Evolutionary conservation across 2,888 invertebrate genomes (phyloP), one percentile per base, ranked within the genome.

Genomic region (Biston stratarius): DNA sequence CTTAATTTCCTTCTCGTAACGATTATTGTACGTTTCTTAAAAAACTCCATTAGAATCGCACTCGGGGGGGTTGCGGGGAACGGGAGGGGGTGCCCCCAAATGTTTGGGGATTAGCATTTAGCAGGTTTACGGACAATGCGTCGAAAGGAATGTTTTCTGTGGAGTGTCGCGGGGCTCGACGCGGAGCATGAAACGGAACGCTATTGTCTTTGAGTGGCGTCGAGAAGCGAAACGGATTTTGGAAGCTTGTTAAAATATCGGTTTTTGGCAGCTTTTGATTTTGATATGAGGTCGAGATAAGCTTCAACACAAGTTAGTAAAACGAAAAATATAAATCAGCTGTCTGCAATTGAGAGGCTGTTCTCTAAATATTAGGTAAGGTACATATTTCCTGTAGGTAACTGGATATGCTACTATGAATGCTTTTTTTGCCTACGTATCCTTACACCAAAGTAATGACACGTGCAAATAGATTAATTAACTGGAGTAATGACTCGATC

Each of bases 1-100:
- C 91, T 91, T 90, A 89, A 92, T 92, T 91, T 90, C 85, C 88
- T 87, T 83, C 84, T 83, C 82, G 77, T 82, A 77, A 79, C 84
- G 82, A 87, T 85, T 84, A 85, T 86, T 85, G 76, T 82, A 75
- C 82, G 81, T 85, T 87, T 85, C 87, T 88, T 86, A 75, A 83
- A 86, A 88, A 88, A 85, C 85, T 85, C 87, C 86, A 87, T 90
- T 89, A 89, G 84, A 81, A 85, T 80, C 77, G 83, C 76, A 81
- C 77, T 76, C 75, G 72, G 79, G 73, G 74, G 75, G 76, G 24
- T 24, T 76, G 79, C 72, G 67, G 69, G 64, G 68, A 71, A 69
- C 76, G 56, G 73, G 67, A 66, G 63, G 47, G 67, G 57, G 57
- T 49, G 74, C 68, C 72, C 74, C 66, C 67, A 75, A 79, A 78